These are phyloP conservation scores for Aptenodytes forsteri DNA, from an alignment of 2,113 vertebrate genomes.

Conservation along the genomic window DNA sequence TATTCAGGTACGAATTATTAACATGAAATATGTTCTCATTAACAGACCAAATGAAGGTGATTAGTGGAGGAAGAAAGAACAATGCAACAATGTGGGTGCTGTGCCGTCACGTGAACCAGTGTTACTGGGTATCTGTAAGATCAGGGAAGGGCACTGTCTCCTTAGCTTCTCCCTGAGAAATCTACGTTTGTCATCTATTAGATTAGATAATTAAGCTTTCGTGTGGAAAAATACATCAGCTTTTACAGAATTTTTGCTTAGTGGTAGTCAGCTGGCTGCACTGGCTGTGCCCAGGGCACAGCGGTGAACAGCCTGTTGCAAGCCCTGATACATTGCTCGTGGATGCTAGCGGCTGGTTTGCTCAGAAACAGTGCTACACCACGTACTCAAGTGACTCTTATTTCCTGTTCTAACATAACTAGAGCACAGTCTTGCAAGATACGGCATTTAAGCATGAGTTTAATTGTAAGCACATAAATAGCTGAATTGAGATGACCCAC, in stretches of 20 bases:
- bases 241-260: neutral
- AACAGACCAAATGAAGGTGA: neutral
- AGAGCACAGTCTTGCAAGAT: neutral
- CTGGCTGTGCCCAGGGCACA: rapidly evolving
- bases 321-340: neutral
- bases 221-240: neutral
- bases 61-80: neutral
- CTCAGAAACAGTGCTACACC: neutral
- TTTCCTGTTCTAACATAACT: neutral
- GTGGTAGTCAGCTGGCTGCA: neutral
- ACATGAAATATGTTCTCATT: neutral
- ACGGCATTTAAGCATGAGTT: neutral
- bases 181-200: neutral
- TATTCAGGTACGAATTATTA: neutral
- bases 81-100: neutral
- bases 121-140: neutral
- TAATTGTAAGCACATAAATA: neutral
- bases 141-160: neutral
- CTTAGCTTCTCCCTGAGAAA: neutral
- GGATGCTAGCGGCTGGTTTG: neutral
- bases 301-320: neutral
- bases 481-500: neutral
- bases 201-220: neutral
- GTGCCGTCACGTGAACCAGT: neutral
- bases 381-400: neutral